Evolutionary conservation across 2,113 vertebrate genomes (phyloP).

Genomic region (Petrocephalus microphthalmus): DNA sequence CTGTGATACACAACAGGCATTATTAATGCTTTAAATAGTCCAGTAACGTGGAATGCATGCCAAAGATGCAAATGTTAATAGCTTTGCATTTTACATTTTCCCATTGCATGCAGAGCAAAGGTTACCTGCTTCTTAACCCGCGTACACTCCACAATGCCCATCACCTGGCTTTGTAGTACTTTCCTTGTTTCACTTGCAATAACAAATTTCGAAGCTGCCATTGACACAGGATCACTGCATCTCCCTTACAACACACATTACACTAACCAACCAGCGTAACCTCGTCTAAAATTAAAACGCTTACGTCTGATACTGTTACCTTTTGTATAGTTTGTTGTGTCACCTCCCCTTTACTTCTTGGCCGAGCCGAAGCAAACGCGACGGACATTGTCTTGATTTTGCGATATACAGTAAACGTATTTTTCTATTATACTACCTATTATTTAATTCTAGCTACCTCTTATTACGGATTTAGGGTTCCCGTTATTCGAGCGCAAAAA

Average conservation of each 20-base stretch:
- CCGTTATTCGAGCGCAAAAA: constrained; percentile 7
- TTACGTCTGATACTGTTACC: constrained; percentile 58
- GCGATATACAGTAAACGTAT: background rate
- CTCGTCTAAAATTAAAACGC: background rate
- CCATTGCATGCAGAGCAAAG: constrained; percentile 15
- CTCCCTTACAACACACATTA: background rate
- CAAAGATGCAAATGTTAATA: constrained; percentile 30
- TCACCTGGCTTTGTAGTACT: constrained; percentile 1
- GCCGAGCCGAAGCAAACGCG: constrained; percentile 83
- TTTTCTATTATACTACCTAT: background rate
- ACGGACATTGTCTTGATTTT: constrained; percentile 1
- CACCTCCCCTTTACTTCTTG: constrained; percentile 86
- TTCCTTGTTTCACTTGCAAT: background rate
- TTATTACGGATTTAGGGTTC: background rate
- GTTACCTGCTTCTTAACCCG: constrained; percentile 25
- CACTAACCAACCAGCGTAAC: constrained; percentile 4
- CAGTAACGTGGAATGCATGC: background rate
- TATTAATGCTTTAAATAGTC: background rate
- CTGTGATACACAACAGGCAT: background rate
- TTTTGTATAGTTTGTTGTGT: constrained; percentile 92
- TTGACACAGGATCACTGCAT: background rate
- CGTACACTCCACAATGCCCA: constrained; percentile 16
- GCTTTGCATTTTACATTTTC: constrained; percentile 15
- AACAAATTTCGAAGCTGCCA: background rate
- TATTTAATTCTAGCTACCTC: constrained; percentile 6